Base-by-base conservation (phyloP, 1,140 invertebrate genomes). In the Plodia interpunctella region DNA sequence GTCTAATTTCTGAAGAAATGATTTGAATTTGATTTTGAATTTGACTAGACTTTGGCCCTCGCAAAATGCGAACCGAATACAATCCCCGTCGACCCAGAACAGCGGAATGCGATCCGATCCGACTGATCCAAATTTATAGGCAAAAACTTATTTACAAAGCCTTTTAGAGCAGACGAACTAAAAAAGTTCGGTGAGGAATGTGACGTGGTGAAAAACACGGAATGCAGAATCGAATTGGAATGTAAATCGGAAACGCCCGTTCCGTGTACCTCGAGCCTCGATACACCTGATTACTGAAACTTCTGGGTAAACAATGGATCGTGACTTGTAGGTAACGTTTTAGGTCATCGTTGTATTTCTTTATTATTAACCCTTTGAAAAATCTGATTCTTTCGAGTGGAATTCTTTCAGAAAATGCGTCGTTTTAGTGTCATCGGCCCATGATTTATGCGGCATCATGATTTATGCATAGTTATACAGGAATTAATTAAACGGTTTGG, bases 171-270 rank as follows among this genome's bases (percentile, higher is more conserved):
- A 53, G 51, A 53, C 51, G 13, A 53, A 53, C 51, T 53, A 53
- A 53, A 53, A 53, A 53, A 53, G 51, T 53, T 25, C 10, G 51
- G 21, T 25, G 51, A 53, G 51, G 51, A 53, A 53, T 53, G 51
- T 53, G 51, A 53, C 51, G 20, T n/a, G 19, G 51, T 21, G 32
- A 57, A 63, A 49, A 28, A 50, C 55, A 21, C 30, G 25, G 50
- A 73, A 78, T 79, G 68, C 74, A 73, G 72, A 75, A 77, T 70
- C 69, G 77, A 77, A 77, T 79, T 77, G 72, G 67, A 71, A 75
- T 75, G 70, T 79, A 79, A 79, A 79, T 79, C 77, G 75, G 73
- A 69, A 65, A 74, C 72, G 74, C 74, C 77, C 72, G 66, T 77
- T 75, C 66, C 62, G 65, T 77, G 72, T 79, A 72, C 51, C 60